phyloP scores from a whole-genome alignment of 2,113 vertebrate species.

The Xiphias gladius region DNA sequence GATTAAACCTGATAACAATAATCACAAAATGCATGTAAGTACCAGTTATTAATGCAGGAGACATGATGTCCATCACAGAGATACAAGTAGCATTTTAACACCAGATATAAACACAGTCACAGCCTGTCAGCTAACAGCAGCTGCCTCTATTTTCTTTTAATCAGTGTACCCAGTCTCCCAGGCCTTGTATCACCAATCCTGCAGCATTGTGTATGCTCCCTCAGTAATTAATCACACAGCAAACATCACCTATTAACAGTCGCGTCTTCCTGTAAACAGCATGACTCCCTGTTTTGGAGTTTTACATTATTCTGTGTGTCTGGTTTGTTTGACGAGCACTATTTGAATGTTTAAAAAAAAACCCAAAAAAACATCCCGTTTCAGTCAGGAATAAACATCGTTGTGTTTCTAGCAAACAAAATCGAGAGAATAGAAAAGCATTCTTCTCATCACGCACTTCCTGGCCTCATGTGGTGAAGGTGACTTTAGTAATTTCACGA shows the following conservation, averaged over 20 bases:
- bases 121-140: background rate
- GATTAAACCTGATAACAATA: background rate
- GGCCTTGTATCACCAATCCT: conserved; percentile 11
- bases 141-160: conserved; percentile 28
- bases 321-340: conserved; percentile 48
- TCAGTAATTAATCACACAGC: conserved; percentile 52
- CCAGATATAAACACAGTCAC: background rate
- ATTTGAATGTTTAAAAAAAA: conserved; percentile 62
- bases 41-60: background rate
- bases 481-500: conserved; percentile 48
- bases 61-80: background rate
- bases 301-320: conserved; percentile 68
- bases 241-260: conserved; percentile 63
- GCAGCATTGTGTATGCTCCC: conserved; percentile 21
- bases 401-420: conserved; percentile 59
- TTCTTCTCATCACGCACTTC: conserved; percentile 73
- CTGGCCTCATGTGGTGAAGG: conserved; percentile 60
- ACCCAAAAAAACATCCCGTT: conserved; percentile 80
- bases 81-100: background rate
- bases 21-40: background rate
- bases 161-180: conserved; percentile 10
- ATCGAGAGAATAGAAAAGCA: conserved; percentile 51
- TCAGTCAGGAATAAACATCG: conserved; percentile 79
- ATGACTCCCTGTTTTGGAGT: conserved; percentile 63
- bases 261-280: conserved; percentile 80